These are phyloP conservation scores for Caenorhabditis inopinata DNA, from an alignment of 1,140 invertebrate genomes.

Conservation along the genomic window DNA sequence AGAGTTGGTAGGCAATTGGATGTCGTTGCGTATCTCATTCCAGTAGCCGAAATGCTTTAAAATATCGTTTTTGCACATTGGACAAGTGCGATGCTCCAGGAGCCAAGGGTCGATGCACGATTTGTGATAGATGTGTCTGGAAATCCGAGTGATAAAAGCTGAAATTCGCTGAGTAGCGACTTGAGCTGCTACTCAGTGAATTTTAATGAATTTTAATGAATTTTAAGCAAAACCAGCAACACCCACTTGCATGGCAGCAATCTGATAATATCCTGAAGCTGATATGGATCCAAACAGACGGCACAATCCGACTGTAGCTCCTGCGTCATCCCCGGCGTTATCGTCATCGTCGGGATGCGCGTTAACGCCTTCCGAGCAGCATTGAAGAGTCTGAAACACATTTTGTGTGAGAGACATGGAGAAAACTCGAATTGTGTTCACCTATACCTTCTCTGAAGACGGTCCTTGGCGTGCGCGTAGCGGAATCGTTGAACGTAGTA, in stretches of 20 bases:
- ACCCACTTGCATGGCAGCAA: constrained; percentile 83
- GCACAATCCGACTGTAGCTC: constrained; percentile 84
- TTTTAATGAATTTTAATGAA: no score
- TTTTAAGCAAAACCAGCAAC: not conserved
- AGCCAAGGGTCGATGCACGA: constrained; percentile 91
- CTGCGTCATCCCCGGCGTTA: constrained; percentile 75
- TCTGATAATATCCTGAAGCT: constrained; percentile 78
- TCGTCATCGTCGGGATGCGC: constrained; percentile 82
- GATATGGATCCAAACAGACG: constrained; percentile 86
- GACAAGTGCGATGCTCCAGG: constrained; percentile 85
- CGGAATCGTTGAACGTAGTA: constrained; percentile 87
- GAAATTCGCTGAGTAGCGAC: no score
- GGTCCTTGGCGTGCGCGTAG: constrained; percentile 85
- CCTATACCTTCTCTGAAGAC: constrained; percentile 72
- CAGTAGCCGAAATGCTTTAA: constrained; percentile 80
- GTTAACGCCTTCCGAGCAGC: constrained; percentile 85
- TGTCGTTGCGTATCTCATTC: constrained; percentile 11
- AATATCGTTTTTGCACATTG: constrained; percentile 94
- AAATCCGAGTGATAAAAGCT: no score
- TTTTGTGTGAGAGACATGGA: not conserved
- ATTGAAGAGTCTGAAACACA: constrained; percentile 73
- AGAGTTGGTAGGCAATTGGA: not conserved
- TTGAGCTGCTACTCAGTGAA: no score
- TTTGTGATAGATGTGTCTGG: constrained; percentile 88
- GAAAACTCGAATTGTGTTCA: not conserved